These are phyloP conservation scores for Heliconius hewitsoni DNA, from an alignment of 1,140 invertebrate species.

Conservation along the genomic window DNA sequence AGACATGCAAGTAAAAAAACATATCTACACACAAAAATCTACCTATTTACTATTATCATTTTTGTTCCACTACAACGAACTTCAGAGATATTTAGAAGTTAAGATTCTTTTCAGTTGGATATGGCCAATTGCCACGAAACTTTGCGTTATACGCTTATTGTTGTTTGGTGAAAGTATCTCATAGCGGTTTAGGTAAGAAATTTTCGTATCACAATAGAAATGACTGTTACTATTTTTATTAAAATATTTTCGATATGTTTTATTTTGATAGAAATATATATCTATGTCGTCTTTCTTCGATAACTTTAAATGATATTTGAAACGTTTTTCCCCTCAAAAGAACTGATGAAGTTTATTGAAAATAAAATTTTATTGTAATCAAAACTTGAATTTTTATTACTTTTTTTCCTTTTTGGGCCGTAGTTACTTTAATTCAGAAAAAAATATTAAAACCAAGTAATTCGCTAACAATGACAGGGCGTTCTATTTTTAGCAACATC, in stretches of 20 bases:
- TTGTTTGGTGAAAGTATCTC: constrained; percentile 3
- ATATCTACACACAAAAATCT: not conserved
- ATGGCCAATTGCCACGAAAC: constrained; percentile 23
- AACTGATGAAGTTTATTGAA: too few species aligned
- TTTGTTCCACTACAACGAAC: not conserved
- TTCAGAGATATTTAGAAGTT: constrained; percentile 4
- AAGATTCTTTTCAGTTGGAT: constrained; percentile 11
- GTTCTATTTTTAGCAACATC: constrained; percentile 5
- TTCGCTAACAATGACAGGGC: not conserved
- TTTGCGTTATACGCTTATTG: constrained; percentile 18
- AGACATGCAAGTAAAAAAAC: not conserved
- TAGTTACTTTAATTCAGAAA: too few species aligned
- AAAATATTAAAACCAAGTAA: not conserved
- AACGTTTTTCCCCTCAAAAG: too few species aligned
- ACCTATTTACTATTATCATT: not conserved
- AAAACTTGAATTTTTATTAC: too few species aligned
- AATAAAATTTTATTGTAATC: too few species aligned
- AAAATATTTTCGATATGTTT: not conserved
- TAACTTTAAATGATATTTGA: too few species aligned
- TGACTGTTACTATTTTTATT: not conserved
- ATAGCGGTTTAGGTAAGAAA: not conserved
- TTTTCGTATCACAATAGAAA: not conserved
- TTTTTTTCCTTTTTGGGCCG: too few species aligned
- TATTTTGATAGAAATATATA: too few species aligned
- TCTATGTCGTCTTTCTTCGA: too few species aligned